Conservation (phyloP, 2,888 invertebrate species). For the Chirona hameri region DNA sequence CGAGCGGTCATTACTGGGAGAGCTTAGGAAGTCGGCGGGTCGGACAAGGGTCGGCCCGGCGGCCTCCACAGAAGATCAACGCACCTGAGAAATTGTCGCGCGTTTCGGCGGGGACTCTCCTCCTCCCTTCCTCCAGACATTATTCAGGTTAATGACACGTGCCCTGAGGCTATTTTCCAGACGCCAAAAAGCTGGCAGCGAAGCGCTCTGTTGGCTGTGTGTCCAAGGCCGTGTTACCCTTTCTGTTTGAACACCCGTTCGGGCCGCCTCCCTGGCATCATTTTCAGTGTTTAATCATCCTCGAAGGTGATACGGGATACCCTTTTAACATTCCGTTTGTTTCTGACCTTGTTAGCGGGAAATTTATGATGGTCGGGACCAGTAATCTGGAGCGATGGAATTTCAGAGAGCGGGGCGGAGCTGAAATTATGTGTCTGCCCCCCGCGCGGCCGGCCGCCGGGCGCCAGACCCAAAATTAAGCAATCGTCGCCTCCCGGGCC, state of each 20-base stretch:
- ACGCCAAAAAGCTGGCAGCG: too few species aligned
- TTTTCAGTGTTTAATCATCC: neutral
- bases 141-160: too few species aligned
- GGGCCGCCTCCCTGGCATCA: neutral
- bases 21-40: too few species aligned
- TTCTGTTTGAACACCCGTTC: neutral
- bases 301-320: neutral
- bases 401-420: neutral
- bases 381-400: constrained; percentile 22
- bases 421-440: constrained; percentile 6
- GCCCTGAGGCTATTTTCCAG: too few species aligned
- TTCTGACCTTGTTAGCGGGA: constrained; percentile 22
- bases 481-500: neutral
- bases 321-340: constrained; percentile 14
- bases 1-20: too few species aligned
- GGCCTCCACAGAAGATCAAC: neutral
- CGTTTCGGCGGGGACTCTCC: too few species aligned
- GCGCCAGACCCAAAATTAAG: neutral
- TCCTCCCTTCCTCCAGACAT: too few species aligned
- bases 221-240: too few species aligned
- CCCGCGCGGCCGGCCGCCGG: neutral
- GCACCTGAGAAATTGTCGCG: neutral
- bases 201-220: too few species aligned
- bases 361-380: neutral
- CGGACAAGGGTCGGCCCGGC: neutral